A percentile compares a stretch with the other conserved stretches of the same genome.
Evolutionary conservation across 2,888 invertebrate species (phyloP).

Genomic region (Brachyptera putata): DNA sequence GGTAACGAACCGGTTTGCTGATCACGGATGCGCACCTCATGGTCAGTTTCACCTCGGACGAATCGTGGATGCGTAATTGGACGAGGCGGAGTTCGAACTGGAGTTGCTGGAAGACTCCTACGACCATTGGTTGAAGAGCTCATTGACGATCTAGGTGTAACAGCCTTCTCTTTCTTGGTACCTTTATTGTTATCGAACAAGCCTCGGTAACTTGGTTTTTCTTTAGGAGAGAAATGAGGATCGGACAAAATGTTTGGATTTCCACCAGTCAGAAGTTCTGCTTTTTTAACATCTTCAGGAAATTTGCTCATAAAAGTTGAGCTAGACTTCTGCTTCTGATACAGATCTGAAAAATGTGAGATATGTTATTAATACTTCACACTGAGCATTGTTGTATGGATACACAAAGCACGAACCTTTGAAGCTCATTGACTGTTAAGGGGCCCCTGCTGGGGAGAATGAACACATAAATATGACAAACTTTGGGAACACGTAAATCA

Average conservation of each 20-base stretch:
- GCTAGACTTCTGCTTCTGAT: conserved; percentile 56
- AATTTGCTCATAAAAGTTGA: conserved; percentile 68
- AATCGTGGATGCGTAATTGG: conserved; percentile 51
- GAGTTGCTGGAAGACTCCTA: conserved; percentile 6
- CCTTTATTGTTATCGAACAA: conserved; percentile 49
- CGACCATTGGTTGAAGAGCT: conserved; percentile 23
- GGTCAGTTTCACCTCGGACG: conserved; percentile 46
- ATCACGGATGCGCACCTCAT: conserved; percentile 60
- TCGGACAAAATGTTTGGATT: conserved; percentile 63
- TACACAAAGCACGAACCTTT: too few species aligned
- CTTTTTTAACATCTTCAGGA: conserved; percentile 68
- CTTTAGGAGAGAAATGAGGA: conserved; percentile 52
- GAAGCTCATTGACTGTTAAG: too few species aligned
- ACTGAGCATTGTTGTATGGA: too few species aligned
- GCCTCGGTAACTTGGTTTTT: conserved; percentile 50
- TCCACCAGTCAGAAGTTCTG: conserved; percentile 68
- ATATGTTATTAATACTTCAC: too few species aligned
- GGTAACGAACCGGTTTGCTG: conserved; percentile 42
- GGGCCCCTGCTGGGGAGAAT: too few species aligned
- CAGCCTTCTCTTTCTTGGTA: conserved; percentile 24
- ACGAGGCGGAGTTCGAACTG: conserved; percentile 33
- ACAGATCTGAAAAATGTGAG: conserved; percentile 58
- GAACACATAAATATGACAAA: too few species aligned
- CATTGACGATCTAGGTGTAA: not conserved
- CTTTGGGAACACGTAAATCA: too few species aligned